Evolutionary conservation across 2,888 invertebrate genomes (phyloP), one percentile per base, ranked within the genome.

Genomic region (Cloeon dipterum): DNA sequence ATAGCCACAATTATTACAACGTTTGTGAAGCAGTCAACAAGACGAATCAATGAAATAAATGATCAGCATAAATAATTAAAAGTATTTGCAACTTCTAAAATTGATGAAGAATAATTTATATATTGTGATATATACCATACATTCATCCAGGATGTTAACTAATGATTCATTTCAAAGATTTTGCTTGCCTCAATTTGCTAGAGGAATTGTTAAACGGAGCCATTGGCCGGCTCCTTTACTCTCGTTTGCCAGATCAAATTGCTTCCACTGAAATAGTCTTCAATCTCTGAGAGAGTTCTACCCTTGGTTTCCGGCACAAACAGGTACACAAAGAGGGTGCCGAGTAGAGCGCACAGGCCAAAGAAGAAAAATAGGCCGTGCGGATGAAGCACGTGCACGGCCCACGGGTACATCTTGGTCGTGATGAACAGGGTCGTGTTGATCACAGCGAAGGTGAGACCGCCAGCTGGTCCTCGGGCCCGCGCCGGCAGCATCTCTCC

Each of bases 271-370:
- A 79, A 79, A 53, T 79, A 78, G 56, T 78, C 74, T 54, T 79
- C 78, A 44, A 79, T 78, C 54, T 79, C 70, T 37, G 70, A 61
- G 29, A 79, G 55, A 5, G 70, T 70, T 40, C 68, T 65, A 25
- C 72, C 70, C 52, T 74, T 78, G 0, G 79, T 78, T 56, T 79
- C 79, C 8, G 79, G 79, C 26, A 78, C 55, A 39, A 74, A 60
- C 0, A 76, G 56, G 51, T 67, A 76, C 41, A 76, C 57, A 35
- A 75, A 70, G 3, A 72, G 36, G 1, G 74, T 68, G 1, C 71
- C 70, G 8, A 72, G 44, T 1, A 69, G 47, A 2, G 76, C 67
- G 1, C 73, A 63, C 0, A 57, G 53, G 1, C 73, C 75, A 46
- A 79, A 79, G n/a, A 75, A 55, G 17, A 67, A 60, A 49, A 79